Conservation (phyloP, 2,888 invertebrate species). For the Tupiocoris notatus region DNA sequence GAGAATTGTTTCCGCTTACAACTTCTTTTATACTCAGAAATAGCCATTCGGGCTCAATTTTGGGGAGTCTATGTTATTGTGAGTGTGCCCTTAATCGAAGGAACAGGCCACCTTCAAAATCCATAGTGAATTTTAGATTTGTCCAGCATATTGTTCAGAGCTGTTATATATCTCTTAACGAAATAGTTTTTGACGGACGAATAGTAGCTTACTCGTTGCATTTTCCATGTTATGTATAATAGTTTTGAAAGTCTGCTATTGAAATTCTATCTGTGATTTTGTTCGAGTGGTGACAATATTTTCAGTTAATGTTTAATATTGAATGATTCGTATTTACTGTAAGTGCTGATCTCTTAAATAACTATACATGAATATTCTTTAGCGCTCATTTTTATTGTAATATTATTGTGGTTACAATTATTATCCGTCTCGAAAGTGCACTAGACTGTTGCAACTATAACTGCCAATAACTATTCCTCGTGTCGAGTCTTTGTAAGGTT, state of each 20-base stretch:
- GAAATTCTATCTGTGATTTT: constrained; percentile 19
- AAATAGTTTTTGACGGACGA: too few species aligned
- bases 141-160: too few species aligned
- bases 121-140: too few species aligned
- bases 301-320: neutral
- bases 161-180: too few species aligned
- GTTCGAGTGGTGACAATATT: constrained; percentile 8
- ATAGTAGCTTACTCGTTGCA: too few species aligned
- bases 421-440: neutral
- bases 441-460: neutral
- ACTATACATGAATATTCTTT: neutral
- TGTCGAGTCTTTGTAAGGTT: neutral
- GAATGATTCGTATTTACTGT: neutral
- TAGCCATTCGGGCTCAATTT: too few species aligned
- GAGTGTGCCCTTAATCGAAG: too few species aligned
- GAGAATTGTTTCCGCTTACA: too few species aligned
- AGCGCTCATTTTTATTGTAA: neutral
- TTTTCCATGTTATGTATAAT: too few species aligned
- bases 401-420: neutral
- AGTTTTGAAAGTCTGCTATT: constrained; percentile 15
- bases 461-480: neutral
- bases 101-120: too few species aligned
- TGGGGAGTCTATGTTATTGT: too few species aligned
- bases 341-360: neutral
- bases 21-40: too few species aligned